Evolutionary conservation across 1,140 invertebrate species (phyloP).

Genomic region (Drosophila nikananu): DNA sequence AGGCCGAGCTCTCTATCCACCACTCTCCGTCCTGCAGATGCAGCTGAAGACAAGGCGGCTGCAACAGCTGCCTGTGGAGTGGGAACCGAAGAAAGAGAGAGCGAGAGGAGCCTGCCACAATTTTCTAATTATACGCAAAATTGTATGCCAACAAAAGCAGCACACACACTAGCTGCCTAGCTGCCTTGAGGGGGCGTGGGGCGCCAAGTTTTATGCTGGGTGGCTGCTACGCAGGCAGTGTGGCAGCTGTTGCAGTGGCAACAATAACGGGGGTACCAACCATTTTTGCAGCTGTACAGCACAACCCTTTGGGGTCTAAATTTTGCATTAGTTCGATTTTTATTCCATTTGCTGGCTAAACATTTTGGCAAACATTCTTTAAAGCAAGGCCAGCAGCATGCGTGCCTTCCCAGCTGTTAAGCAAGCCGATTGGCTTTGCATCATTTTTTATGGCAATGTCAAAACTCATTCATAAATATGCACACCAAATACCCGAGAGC

Average conservation of each 20-base stretch:
- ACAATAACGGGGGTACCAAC: slow-evolving; percentile 62
- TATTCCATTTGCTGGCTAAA: slow-evolving; percentile 72
- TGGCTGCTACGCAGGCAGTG: slow-evolving; percentile 28
- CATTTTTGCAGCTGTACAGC: slow-evolving; percentile 66
- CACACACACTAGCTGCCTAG: slow-evolving; percentile 21
- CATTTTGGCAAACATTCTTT: slow-evolving; percentile 60
- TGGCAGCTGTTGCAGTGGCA: slow-evolving; percentile 65
- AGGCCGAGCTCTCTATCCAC: slow-evolving; percentile 47
- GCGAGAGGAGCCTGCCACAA: slow-evolving; percentile 71
- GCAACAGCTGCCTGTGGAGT: slow-evolving; percentile 59
- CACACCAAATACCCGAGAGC: slow-evolving; percentile 26
- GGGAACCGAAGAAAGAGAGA: slow-evolving; percentile 30
- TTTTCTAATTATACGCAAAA: slow-evolving; percentile 84
- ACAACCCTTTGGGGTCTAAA: slow-evolving; percentile 37
- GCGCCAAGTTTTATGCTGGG: slow-evolving; percentile 65
- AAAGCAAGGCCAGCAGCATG: slow-evolving; percentile 29
- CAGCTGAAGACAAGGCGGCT: slow-evolving; percentile 41
- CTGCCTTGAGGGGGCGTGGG: slow-evolving; percentile 2
- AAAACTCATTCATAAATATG: slow-evolving; percentile 59
- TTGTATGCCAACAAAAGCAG: slow-evolving; percentile 78
- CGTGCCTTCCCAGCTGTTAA: slow-evolving; percentile 18
- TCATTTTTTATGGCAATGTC: slow-evolving; percentile 42
- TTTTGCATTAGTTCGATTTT: slow-evolving; percentile 81
- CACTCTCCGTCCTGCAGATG: slow-evolving; percentile 29
- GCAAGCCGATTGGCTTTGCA: slow-evolving; percentile 22